phyloP scores from a whole-genome alignment of 2,888 invertebrate genomes.

The Heliconius cydno region DNA sequence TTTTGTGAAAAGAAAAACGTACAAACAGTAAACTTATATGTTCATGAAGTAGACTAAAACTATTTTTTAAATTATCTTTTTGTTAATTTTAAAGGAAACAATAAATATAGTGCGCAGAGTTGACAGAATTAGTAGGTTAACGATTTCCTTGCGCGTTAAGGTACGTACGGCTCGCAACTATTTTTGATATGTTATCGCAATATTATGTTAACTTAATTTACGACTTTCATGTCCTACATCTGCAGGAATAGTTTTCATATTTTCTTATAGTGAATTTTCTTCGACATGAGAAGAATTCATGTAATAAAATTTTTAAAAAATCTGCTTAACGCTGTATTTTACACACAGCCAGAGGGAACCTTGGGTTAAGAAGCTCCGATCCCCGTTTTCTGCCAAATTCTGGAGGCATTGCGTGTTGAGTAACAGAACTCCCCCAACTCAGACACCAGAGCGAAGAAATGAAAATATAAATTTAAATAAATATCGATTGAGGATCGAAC shows the following conservation, averaged over 20 bases:
- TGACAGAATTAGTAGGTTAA: slow-evolving; percentile 66
- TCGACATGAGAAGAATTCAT: not conserved
- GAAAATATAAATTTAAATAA: too few species aligned
- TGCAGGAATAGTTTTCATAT: slow-evolving; percentile 59
- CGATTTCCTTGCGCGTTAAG: slow-evolving; percentile 64
- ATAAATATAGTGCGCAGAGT: slow-evolving; percentile 41
- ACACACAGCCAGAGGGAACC: too few species aligned
- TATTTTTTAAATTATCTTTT: not conserved
- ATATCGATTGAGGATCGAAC: too few species aligned
- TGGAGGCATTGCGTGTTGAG: too few species aligned
- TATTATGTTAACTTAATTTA: slow-evolving; percentile 65
- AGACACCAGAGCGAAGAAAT: too few species aligned
- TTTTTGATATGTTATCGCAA: slow-evolving; percentile 70
- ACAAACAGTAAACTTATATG: not conserved
- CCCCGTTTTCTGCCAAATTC: too few species aligned
- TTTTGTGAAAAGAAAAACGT: not conserved
- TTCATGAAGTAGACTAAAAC: not conserved
- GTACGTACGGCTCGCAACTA: slow-evolving; percentile 62
- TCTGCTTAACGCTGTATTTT: too few species aligned
- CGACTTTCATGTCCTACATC: slow-evolving; percentile 68
- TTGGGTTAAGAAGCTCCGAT: too few species aligned
- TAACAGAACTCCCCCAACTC: too few species aligned
- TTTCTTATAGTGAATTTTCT: slow-evolving; percentile 45
- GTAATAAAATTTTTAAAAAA: not conserved
- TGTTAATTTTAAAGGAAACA: slow-evolving; percentile 10